Evolutionary conservation across 2,888 invertebrate species (phyloP).

Genomic region (Troides aeacus): DNA sequence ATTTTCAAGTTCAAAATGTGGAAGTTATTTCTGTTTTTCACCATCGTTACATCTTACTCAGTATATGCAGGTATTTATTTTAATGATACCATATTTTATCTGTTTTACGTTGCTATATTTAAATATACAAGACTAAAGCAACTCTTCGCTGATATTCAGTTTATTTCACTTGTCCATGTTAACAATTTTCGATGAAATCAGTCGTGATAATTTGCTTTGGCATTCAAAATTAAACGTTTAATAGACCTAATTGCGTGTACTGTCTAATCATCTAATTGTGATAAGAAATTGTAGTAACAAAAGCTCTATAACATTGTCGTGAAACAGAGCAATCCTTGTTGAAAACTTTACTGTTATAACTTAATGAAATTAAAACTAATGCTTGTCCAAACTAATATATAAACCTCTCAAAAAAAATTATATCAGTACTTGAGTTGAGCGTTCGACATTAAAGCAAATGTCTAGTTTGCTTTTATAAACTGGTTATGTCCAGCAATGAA

Average conservation of each 20-base stretch:
- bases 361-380: no score
- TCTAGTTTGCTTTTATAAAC: neutral
- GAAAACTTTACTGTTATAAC: neutral
- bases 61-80: constrained; percentile 22
- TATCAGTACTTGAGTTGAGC: no score
- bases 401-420: no score
- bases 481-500: neutral
- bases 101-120: no score
- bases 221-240: no score
- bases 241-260: neutral
- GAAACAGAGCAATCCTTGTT: neutral
- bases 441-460: neutral
- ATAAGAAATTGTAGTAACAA: neutral
- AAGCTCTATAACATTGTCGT: neutral
- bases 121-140: no score
- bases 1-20: constrained; percentile 18
- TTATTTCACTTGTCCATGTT: no score
- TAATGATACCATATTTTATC: no score
- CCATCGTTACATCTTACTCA: constrained; percentile 11
- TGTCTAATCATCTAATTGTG: neutral
- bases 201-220: no score
- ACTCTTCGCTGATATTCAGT: no score
- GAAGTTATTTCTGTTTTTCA: constrained; percentile 17
- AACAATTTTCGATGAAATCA: no score
- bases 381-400: no score